Percentiles rank a stretch among this genome's conserved stretches.
Evolutionary conservation across 2,797 vertebrate genomes (phyloP).

Genomic region (Gymnoscopelus microlampas): DNA sequence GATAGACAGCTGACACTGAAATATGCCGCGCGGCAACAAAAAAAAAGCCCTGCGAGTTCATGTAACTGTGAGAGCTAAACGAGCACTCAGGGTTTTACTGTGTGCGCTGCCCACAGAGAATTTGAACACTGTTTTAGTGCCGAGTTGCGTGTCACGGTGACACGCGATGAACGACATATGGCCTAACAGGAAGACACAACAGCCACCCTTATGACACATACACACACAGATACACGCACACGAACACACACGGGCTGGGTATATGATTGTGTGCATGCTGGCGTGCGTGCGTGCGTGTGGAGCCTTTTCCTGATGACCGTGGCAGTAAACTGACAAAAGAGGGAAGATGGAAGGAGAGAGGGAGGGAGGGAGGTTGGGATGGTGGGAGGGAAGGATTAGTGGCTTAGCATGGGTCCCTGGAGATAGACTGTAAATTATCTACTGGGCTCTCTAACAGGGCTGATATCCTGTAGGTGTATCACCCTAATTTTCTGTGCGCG

Average conservation of each 20-base stretch:
- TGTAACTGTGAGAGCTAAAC: too few species aligned
- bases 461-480: slow-evolving; percentile 71
- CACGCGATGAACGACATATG: slow-evolving; percentile 53
- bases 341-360: slow-evolving; percentile 58
- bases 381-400: slow-evolving; percentile 52
- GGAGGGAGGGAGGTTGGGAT: slow-evolving; percentile 49
- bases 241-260: too few species aligned
- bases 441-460: slow-evolving; percentile 59
- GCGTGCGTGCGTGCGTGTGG: slow-evolving; percentile 30
- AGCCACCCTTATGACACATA: slow-evolving; percentile 41
- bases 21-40: too few species aligned
- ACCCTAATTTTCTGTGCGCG: slow-evolving; percentile 67
- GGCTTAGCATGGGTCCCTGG: slow-evolving; percentile 58
- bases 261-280: slow-evolving; percentile 18
- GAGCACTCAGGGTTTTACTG: not conserved
- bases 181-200: slow-evolving; percentile 25
- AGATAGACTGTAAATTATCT: slow-evolving; percentile 76
- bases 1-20: too few species aligned
- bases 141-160: slow-evolving; percentile 30
- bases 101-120: slow-evolving; percentile 23
- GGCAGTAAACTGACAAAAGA: slow-evolving; percentile 75
- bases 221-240: not conserved
- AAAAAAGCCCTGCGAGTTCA: too few species aligned
- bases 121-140: slow-evolving; percentile 57
- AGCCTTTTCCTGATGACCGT: slow-evolving; percentile 59